Base-by-base conservation (phyloP, 2,797 vertebrate genomes). In the Selene dorsalis region DNA sequence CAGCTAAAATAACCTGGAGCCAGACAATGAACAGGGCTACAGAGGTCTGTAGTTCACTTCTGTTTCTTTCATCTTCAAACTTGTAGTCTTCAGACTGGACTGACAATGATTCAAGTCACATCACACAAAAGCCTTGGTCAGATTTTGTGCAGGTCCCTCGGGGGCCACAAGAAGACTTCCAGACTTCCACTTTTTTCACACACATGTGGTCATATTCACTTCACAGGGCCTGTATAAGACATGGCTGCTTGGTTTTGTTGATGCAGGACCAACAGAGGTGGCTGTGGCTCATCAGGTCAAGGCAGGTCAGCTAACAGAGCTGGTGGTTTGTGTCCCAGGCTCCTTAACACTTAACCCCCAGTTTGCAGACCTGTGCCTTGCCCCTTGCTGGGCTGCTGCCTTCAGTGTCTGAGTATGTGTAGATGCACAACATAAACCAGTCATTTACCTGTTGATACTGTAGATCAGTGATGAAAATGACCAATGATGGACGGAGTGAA, bases 31-130 rank as follows among this genome's bases (percentile, higher is more conserved):
- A 22, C 1, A 9, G 48, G 48, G 24, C 32, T 53, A 26, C 53
- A n/a, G 63, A 55, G 68, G 41, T 74, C 24, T 35, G 65, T 68
- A 77, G 52, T 13, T 66, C 39, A 12, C 64, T 43, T 64, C 35
- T 39, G 52, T 20, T 13, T 60, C 18, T 68, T 59, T 82, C 28
- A 73, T 84, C 71, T 69, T 65, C 53, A 14, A 45, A 30, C 60
- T 48, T 58, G 17, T 48, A 18, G 59, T 66, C 61, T 67, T 73
- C 53, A 28, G 14, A 16, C 6, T 6, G 6, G 2, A 3, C 53
- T 17, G 13, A 55, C 3, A 6, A 22, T 53, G 13, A 26, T 14
- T 16, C 52, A 55, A 16, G 4, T 17, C 5, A 26, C 60, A 43
- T 70, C 75, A 64, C 43, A 41, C 38, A 11, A 69, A 57, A 61